Percentiles rank a stretch among this genome's conserved stretches.
Conservation (phyloP, 2,797 vertebrate species). For the Sebastes hubbsi region DNA sequence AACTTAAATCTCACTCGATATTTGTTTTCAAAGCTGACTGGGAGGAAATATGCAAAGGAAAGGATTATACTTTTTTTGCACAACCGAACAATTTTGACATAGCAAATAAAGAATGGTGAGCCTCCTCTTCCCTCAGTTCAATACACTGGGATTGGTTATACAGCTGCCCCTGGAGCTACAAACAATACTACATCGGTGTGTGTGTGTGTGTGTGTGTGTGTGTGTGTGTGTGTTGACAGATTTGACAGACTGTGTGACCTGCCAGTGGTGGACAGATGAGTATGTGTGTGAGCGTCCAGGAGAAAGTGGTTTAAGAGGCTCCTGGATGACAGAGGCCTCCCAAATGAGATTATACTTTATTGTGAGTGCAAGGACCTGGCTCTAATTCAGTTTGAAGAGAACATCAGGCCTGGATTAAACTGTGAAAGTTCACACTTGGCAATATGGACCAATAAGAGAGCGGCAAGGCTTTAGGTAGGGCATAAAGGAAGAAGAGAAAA, state of each 20-base stretch:
- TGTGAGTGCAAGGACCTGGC: conserved; percentile 80
- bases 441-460: conserved; percentile 74
- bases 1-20: neutral
- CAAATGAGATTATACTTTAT: conserved; percentile 86
- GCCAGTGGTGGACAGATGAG: conserved; percentile 71
- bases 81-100: neutral
- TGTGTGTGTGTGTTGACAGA: conserved; percentile 38
- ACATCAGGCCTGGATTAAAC: conserved; percentile 77
- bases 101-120: neutral
- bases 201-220: conserved; percentile 10
- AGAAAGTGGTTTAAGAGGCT: conserved; percentile 81
- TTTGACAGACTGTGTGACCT: conserved; percentile 62
- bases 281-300: conserved; percentile 57
- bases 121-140: neutral
- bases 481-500: conserved; percentile 52
- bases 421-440: conserved; percentile 82
- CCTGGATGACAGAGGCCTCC: conserved; percentile 77
- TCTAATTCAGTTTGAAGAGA: conserved; percentile 85
- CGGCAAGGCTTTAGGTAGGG: conserved; percentile 31
- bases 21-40: neutral
- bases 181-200: conserved; percentile 14
- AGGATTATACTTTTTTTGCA: neutral
- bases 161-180: conserved; percentile 31
- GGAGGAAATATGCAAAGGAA: neutral
- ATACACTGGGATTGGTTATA: neutral